phyloP scores from a whole-genome alignment of 2,888 invertebrate species.

The Idaea dimidiata region DNA sequence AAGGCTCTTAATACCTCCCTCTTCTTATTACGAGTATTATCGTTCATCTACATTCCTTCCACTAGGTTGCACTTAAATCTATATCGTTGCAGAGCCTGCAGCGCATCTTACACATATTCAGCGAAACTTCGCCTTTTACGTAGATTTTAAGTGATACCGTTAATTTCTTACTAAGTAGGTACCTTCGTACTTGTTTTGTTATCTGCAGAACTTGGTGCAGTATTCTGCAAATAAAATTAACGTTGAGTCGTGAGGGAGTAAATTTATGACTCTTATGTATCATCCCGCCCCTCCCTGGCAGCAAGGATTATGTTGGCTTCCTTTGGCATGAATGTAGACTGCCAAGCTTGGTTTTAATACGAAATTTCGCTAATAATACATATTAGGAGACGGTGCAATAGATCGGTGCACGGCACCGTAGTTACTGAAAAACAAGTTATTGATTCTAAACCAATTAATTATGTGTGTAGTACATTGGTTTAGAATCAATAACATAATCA shows the following conservation, averaged over 20 bases:
- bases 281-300: too few species aligned
- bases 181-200: neutral
- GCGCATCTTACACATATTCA: slow-evolving; percentile 29
- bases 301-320: too few species aligned
- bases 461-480: too few species aligned
- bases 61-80: slow-evolving; percentile 39
- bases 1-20: slow-evolving; percentile 36
- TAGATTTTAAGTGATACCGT: slow-evolving; percentile 11
- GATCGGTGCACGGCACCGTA: too few species aligned
- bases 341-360: too few species aligned
- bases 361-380: too few species aligned
- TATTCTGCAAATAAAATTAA: slow-evolving; percentile 10
- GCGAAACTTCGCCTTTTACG: slow-evolving; percentile 24
- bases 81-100: slow-evolving; percentile 35
- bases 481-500: too few species aligned
- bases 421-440: too few species aligned
- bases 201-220: slow-evolving; percentile 6
- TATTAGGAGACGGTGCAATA: too few species aligned
- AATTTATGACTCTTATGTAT: neutral
- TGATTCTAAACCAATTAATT: too few species aligned
- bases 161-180: slow-evolving; percentile 22
- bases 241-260: slow-evolving; percentile 4
- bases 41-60: slow-evolving; percentile 45
- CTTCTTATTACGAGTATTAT: slow-evolving; percentile 37
- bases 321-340: too few species aligned